Evolutionary conservation across 2,888 invertebrate genomes (phyloP), one percentile per base, ranked within the genome.

Genomic region (Parelbella ahira): DNA sequence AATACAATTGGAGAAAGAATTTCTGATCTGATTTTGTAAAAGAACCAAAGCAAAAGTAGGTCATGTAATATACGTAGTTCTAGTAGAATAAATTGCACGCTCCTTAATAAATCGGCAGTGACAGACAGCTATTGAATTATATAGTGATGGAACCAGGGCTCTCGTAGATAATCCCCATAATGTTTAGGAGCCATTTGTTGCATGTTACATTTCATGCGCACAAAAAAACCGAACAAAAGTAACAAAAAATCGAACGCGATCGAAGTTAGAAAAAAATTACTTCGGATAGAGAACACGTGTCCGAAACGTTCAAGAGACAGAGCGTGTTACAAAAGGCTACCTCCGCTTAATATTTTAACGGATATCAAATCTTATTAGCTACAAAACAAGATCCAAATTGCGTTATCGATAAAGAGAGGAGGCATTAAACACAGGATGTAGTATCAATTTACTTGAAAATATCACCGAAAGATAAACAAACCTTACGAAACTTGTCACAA

Each of bases 201-300:
- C 24, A 42, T 60, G 60, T 60, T 58, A 62, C 67, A 66, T 64
- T 65, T 68, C 60, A 21, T 62, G 55, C 58, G 56, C 52, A 57
- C 62, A 65, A 68, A 70, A 68, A 15, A 15, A 53, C 48, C 34
- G 46, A 56, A 58, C 61, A 67, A 64, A 54, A 52, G 46, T 44
- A 50, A 60, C 55, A 62, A 65, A 61, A 66, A 68, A 60, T 30
- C 47, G 50, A 51, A 49, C 53, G 53, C 55, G 58, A 53, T 58
- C 50, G 38, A 49, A 47, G 56, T 15, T 15, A 36, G 6, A 34
- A 29, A 43, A 42, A 47, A 47, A 29, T n/a, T n/a, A 18, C 5
- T 12, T 34, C 25, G 44, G 37, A 47, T 47, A 38, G 23, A 27
- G 37, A 36, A 41, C 47, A 47, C 47, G 47, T 47, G 47, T 39